These are phyloP conservation scores for Chaenogobius annularis DNA, from an alignment of 2,113 vertebrate species.

Conservation along the genomic window DNA sequence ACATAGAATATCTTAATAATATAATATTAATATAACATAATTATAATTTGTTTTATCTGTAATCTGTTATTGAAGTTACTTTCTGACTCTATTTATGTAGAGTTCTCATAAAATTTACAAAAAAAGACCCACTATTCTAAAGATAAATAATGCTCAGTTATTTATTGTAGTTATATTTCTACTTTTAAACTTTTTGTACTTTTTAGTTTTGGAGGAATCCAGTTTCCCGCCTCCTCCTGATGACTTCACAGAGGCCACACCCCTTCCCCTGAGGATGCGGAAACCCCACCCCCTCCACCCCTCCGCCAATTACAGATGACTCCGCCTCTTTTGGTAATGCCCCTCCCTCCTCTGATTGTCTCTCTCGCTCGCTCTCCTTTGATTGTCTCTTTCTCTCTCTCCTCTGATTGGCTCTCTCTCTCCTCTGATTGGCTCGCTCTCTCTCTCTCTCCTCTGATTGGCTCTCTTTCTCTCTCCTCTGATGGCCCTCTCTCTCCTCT, in stretches of 20 bases:
- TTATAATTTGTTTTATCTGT: too few relatives aligned
- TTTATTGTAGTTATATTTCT: too few relatives aligned
- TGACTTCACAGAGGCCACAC: neutral
- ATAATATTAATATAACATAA: too few relatives aligned
- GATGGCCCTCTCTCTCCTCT: neutral
- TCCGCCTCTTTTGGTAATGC: slow-evolving; percentile 37
- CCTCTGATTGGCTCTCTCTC: neutral
- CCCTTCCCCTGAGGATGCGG: slow-evolving; percentile 29
- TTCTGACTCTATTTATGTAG: too few relatives aligned
- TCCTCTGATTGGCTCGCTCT: neutral
- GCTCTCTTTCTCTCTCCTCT: neutral
- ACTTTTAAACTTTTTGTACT: neutral
- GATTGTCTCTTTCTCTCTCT: too few relatives aligned
- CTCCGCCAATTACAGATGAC: slow-evolving; percentile 40
- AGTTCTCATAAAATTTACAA: too few relatives aligned
- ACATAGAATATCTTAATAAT: too few relatives aligned
- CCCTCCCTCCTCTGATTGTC: too few relatives aligned
- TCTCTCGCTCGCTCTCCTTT: too few relatives aligned
- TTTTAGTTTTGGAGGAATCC: slow-evolving; percentile 71
- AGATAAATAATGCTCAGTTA: too few relatives aligned
- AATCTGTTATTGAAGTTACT: too few relatives aligned
- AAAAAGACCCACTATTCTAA: too few relatives aligned
- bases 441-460: neutral
- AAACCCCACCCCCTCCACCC: slow-evolving; percentile 56
- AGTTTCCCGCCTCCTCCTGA: slow-evolving; percentile 40